Conservation (phyloP, 2,888 invertebrate genomes). For the Acanthococcus lagerstroemiae region DNA sequence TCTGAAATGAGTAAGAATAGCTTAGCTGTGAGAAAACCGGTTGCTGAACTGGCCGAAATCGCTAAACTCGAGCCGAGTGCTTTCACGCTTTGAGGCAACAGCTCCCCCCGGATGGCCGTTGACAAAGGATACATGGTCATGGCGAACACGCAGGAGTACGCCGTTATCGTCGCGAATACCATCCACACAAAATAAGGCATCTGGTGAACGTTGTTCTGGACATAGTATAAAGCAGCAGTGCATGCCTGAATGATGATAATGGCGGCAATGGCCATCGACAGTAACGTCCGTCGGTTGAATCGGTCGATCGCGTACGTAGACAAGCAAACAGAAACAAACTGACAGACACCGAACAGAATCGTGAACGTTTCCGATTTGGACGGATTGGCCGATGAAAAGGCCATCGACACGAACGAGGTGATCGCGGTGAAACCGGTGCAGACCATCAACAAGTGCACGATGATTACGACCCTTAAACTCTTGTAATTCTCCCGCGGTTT, state of each 20-base stretch:
- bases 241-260: neutral
- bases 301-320: neutral
- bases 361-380: neutral
- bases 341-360: neutral
- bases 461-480: neutral
- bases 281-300: neutral
- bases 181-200: constrained; percentile 2
- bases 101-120: neutral
- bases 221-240: neutral
- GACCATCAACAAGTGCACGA: constrained; percentile 3
- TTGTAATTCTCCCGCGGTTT: constrained; percentile 3
- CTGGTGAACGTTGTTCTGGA: neutral
- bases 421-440: neutral
- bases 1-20: constrained; percentile 7
- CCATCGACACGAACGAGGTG: neutral
- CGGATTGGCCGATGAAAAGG: neutral
- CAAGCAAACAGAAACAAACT: neutral
- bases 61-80: neutral
- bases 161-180: constrained; percentile 1
- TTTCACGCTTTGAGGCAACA: constrained; percentile 7
- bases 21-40: constrained; percentile 5
- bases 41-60: neutral
- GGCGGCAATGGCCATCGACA: neutral
- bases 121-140: neutral
- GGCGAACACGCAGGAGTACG: neutral